These are phyloP conservation scores for Drosophila kurseongensis DNA, from an alignment of 1,140 invertebrate species.

Conservation along the genomic window DNA sequence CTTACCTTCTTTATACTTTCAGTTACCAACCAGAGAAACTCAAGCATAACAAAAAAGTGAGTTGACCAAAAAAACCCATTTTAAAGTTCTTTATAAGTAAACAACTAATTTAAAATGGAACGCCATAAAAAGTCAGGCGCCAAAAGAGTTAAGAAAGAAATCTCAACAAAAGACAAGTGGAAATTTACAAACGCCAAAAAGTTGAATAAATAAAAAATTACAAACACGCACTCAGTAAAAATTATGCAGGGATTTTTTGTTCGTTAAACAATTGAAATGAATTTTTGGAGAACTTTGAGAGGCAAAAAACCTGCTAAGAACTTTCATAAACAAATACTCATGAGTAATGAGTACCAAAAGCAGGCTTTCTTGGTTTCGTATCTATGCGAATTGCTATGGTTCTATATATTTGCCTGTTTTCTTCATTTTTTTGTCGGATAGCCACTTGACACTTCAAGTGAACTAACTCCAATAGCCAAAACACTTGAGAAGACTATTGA, in stretches of 20 bases:
- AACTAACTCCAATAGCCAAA: conserved; percentile 30
- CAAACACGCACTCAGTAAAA: conserved; percentile 47
- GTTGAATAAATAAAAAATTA: conserved; percentile 49
- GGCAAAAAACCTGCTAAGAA: conserved; percentile 58
- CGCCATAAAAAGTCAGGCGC: conserved; percentile 62
- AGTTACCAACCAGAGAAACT: conserved; percentile 51
- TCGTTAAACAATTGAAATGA: conserved; percentile 66
- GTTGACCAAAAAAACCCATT: conserved; percentile 32
- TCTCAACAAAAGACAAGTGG: conserved; percentile 27
- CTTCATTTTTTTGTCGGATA: conserved; percentile 4
- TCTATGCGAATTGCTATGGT: conserved; percentile 10
- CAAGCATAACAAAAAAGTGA: conserved; percentile 56
- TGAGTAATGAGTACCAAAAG: conserved; percentile 42
- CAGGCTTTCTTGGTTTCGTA: not conserved
- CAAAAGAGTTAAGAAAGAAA: conserved; percentile 35
- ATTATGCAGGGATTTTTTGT: conserved; percentile 54
- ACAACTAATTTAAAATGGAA: conserved; percentile 78
- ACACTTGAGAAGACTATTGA: conserved; percentile 30
- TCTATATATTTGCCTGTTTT: not conserved
- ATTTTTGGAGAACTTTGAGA: conserved; percentile 20
- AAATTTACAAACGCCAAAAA: conserved; percentile 23
- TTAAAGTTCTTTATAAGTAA: conserved; percentile 42
- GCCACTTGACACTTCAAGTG: conserved; percentile 74
- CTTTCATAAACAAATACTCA: conserved; percentile 76
- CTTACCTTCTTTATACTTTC: conserved; percentile 30